Percentiles rank a stretch among this genome's conserved stretches.
Conservation (phyloP, 2,113 vertebrate species). For the Phalacrocorax carbo region DNA sequence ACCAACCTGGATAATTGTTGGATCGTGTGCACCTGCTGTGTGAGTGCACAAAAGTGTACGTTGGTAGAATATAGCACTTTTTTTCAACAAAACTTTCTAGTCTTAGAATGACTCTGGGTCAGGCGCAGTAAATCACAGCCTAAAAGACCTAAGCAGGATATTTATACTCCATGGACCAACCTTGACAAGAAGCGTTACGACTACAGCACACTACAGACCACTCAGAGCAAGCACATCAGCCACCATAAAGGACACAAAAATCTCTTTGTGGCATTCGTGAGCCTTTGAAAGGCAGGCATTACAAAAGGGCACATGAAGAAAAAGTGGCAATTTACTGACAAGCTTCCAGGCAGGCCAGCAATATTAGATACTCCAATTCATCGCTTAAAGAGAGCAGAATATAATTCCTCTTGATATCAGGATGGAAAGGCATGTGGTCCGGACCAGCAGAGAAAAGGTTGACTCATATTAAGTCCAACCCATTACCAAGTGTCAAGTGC, state of each 20-base stretch:
- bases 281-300: background rate
- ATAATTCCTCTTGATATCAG: slow-evolving; percentile 8
- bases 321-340: slow-evolving; percentile 8
- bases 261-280: background rate
- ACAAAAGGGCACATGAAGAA: background rate
- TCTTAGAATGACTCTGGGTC: background rate
- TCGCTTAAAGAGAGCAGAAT: background rate
- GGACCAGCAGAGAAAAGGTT: slow-evolving; percentile 15
- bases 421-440: background rate
- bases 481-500: slow-evolving; percentile 50
- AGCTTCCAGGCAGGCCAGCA: slow-evolving; percentile 9
- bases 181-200: background rate
- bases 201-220: background rate
- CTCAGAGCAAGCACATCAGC: background rate
- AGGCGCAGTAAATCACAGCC: background rate
- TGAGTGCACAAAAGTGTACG: rapidly evolving
- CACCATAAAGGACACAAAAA: background rate
- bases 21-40: background rate
- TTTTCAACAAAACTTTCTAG: background rate
- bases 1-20: background rate
- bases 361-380: background rate
- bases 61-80: background rate
- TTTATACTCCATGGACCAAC: background rate
- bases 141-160: background rate
- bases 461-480: slow-evolving; percentile 15